Base-by-base conservation (phyloP, 2,888 invertebrate species). In the Actias luna region DNA sequence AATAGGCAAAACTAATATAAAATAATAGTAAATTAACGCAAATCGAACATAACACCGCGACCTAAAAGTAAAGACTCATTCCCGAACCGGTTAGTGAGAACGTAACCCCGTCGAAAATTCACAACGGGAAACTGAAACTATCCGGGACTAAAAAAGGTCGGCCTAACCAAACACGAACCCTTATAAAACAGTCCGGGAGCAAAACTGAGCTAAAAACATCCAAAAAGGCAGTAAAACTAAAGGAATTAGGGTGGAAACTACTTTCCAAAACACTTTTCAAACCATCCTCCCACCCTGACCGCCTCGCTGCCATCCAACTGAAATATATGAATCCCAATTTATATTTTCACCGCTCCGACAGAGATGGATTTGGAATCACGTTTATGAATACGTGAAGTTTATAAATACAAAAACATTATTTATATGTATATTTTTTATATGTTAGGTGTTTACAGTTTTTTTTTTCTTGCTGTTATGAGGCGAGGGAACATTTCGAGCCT, bases 171-270 rank as follows among this genome's bases (percentile, higher is more conserved):
- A 92, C 92, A 92, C 67, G 76, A 81, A 90, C 92, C 92, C 91
- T 89, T 91, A 89, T 90, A 89, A 89, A 88, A 86, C 84, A 85
- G 80, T 82, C 78, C 74, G 65, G 68, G 69, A 68, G 72, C 72
- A 70, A 75, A 80, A 76, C 79, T 77, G 73, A 72, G 74, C 80
- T 87, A 89, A 92, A 92, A 91, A 91, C 82, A 77, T 82, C 89
- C 91, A 89, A 92, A 92, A 92, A 91, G 91, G 89, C 89, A 84
- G 88, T 92, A 92, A 92, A 92, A 92, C 92, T 92, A 90, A 89
- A 87, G 92, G 91, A 91, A 92, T 91, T 92, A 92, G 74, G 78
- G 83, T 73, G 78, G 69, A 83, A 89, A 90, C 92, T 91, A 92
- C 92, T 92, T 92, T 92, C 89, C 91, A 84, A 89, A 92, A 89